Evolutionary conservation across 2,888 invertebrate species (phyloP).

Genomic region (Dasypolia templi): DNA sequence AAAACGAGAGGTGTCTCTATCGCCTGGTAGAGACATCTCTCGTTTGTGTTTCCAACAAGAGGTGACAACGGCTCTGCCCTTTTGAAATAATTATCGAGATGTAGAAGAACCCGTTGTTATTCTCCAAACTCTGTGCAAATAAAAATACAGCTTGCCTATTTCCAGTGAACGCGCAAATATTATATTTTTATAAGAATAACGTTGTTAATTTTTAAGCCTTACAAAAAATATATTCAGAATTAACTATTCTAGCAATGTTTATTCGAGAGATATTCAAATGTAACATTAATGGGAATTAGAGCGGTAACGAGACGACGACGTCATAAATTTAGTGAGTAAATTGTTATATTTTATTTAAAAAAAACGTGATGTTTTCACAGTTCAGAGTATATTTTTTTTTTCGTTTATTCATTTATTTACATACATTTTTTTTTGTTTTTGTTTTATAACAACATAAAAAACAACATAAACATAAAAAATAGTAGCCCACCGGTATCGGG

Average conservation of each 20-base stretch:
- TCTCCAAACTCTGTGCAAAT: not conserved
- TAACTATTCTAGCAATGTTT: conserved; percentile 57
- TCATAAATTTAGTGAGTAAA: conserved; percentile 48
- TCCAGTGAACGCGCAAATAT: conserved; percentile 1
- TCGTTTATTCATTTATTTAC: too few relatives aligned
- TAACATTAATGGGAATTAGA: conserved; percentile 60
- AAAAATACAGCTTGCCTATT: not conserved
- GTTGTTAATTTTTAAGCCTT: conserved; percentile 43
- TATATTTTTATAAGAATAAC: conserved; percentile 4
- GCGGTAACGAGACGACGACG: conserved; percentile 39
- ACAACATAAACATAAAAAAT: too few relatives aligned
- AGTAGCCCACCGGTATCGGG: too few relatives aligned
- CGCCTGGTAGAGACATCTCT: not conserved
- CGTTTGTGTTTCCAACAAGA: not conserved
- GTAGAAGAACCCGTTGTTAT: not conserved
- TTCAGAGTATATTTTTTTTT: too few relatives aligned
- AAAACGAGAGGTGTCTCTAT: too few relatives aligned
- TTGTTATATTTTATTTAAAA: conserved; percentile 27
- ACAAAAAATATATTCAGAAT: conserved; percentile 50
- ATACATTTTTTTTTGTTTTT: too few relatives aligned
- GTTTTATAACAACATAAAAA: too few relatives aligned
- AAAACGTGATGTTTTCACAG: conserved; percentile 19
- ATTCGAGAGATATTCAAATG: conserved; percentile 62
- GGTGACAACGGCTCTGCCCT: not conserved
- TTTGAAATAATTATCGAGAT: not conserved